Conservation (phyloP, 2,888 invertebrate species). For the Dryomyza anilis region DNA sequence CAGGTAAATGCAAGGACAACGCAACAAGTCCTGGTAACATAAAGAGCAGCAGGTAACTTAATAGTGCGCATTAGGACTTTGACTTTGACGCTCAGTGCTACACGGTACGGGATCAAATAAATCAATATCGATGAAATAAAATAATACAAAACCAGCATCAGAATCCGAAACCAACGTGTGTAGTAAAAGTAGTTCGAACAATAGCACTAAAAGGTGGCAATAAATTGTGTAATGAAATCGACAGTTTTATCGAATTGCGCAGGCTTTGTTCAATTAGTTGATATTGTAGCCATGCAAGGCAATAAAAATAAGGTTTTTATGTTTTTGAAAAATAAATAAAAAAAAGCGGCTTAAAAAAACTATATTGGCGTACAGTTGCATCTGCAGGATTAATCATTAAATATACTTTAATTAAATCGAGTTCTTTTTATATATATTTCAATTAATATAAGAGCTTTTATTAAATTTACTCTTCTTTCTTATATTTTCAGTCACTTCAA, state of each 20-base stretch:
- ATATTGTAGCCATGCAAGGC: not conserved
- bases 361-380: too few relatives aligned
- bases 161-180: too few relatives aligned
- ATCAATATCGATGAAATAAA: not conserved
- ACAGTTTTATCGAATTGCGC: conserved; percentile 48
- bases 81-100: conserved; percentile 18
- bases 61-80: not conserved
- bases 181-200: not conserved
- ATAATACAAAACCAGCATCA: too few relatives aligned
- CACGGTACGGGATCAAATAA: not conserved
- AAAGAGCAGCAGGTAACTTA: not conserved
- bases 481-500: too few relatives aligned
- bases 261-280: conserved; percentile 14
- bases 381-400: too few relatives aligned
- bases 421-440: too few relatives aligned
- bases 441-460: too few relatives aligned
- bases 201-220: conserved; percentile 35
- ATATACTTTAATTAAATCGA: too few relatives aligned
- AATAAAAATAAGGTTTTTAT: too few relatives aligned
- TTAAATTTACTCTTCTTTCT: too few relatives aligned
- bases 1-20: not conserved
- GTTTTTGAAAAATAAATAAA: not conserved
- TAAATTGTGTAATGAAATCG: conserved; percentile 50
- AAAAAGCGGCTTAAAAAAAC: too few relatives aligned
- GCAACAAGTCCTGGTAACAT: not conserved